Evolutionary conservation across 2,797 vertebrate genomes (phyloP).

Genomic region (Paratrypauchen microcephalus): DNA sequence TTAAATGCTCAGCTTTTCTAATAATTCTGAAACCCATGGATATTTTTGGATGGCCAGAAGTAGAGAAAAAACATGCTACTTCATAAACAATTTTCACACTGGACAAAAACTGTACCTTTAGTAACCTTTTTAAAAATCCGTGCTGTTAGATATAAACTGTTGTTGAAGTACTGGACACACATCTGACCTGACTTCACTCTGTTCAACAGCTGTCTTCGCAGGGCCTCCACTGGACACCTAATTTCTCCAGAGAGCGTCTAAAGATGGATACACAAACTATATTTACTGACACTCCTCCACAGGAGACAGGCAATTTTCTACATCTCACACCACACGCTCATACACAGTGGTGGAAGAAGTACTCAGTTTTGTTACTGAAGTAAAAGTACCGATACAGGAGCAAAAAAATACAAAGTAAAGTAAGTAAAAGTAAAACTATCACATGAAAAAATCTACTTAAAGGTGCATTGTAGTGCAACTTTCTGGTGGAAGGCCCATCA

Average conservation of each 20-base stretch:
- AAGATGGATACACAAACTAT: background rate
- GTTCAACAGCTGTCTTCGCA: background rate
- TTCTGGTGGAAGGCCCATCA: no score
- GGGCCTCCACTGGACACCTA: background rate
- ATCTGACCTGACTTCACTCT: background rate
- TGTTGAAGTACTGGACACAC: background rate
- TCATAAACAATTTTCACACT: background rate
- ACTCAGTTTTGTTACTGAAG: no score
- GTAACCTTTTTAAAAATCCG: background rate
- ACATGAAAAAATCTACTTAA: no score
- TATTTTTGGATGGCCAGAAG: no score
- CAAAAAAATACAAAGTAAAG: no score
- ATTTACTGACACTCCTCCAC: background rate
- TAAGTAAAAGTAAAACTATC: no score
- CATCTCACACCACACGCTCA: background rate
- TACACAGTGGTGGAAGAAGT: no score
- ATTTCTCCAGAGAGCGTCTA: background rate
- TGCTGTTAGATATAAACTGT: background rate
- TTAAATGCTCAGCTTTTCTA: no score
- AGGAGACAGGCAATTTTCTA: background rate
- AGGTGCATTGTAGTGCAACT: no score
- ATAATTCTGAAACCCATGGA: no score
- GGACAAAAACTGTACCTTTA: background rate
- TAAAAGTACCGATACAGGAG: no score
- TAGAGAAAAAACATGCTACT: no score